A percentile compares a stretch with the other conserved stretches of the same genome.
These are phyloP conservation scores for Miniopterus natalensis DNA, from an alignment of 2,113 vertebrate species.

Conservation along the genomic window DNA sequence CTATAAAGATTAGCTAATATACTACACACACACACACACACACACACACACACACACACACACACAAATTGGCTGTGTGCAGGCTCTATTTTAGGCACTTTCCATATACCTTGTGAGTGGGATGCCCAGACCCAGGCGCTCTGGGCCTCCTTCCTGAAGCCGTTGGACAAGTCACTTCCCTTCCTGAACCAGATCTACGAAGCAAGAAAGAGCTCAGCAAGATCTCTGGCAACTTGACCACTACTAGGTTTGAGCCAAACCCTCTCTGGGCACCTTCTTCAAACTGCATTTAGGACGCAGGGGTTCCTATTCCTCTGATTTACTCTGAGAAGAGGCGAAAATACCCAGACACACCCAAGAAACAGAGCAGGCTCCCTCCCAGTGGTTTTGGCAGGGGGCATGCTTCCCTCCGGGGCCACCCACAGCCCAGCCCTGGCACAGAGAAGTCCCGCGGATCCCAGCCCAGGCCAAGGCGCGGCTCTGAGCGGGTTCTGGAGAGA, in stretches of 20 bases:
- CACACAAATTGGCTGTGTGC: no score
- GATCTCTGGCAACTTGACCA: neutral
- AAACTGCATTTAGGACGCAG: neutral
- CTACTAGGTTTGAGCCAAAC: neutral
- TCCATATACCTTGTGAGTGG: neutral
- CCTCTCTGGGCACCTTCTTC: neutral
- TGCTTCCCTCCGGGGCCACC: neutral
- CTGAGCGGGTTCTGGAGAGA: neutral
- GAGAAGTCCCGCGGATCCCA: accelerated
- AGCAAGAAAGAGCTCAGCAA: neutral
- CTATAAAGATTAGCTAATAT: conserved; percentile 4
- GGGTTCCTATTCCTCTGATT: neutral
- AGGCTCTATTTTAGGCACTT: conserved; percentile 21
- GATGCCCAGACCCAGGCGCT: neutral
- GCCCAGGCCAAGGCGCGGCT: neutral
- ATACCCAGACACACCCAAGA: neutral
- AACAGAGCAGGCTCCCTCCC: neutral
- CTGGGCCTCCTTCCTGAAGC: neutral
- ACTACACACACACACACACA: neutral
- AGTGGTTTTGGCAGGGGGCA: neutral
- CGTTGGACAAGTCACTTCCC: neutral
- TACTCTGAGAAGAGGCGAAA: neutral
- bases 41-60: neutral
- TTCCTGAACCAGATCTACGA: neutral
- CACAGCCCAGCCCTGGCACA: neutral